Percentiles rank a stretch among this genome's conserved stretches.
Conservation (phyloP, 1,140 invertebrate genomes). For the Lordiphosa collinella region DNA sequence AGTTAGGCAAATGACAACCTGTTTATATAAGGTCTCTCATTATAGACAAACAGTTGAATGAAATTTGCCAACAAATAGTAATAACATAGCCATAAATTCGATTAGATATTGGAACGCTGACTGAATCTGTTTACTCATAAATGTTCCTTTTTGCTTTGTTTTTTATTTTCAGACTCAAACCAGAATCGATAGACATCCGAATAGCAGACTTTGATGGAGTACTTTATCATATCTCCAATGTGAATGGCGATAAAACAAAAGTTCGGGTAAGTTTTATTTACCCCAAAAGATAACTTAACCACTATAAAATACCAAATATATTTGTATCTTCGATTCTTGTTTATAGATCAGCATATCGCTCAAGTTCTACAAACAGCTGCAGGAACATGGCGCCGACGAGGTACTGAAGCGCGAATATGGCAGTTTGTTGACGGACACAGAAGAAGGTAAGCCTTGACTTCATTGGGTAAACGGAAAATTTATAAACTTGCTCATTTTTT, state of each 20-base stretch:
- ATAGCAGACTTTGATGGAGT: conserved; percentile 99
- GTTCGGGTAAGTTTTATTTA: conserved; percentile 88
- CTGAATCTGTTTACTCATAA: conserved; percentile 13
- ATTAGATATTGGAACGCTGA: conserved; percentile 49
- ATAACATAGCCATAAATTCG: background rate
- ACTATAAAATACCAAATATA: background rate
- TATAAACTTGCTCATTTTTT: conserved; percentile 12
- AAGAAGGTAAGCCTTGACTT: conserved; percentile 85
- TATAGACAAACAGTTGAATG: no score
- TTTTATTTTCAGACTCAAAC: conserved; percentile 88
- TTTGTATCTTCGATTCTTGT: background rate
- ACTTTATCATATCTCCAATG: conserved; percentile 98
- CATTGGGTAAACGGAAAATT: background rate
- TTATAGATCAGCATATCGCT: conserved; percentile 96
- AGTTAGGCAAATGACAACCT: background rate
- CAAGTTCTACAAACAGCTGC: conserved; percentile 99
- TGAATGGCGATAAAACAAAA: conserved; percentile 97
- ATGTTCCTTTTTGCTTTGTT: conserved; percentile 11
- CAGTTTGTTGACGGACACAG: conserved; percentile 87
- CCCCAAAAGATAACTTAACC: conserved; percentile 4
- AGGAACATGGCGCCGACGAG: conserved; percentile 98
- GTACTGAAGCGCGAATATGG: conserved; percentile 96
- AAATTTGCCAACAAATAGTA: no score
- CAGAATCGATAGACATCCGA: conserved; percentile 95
- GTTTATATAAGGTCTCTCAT: background rate